Evolutionary conservation across 2,113 vertebrate species (phyloP), one percentile per base, ranked within the genome.

Genomic region (Oryzias woworae): DNA sequence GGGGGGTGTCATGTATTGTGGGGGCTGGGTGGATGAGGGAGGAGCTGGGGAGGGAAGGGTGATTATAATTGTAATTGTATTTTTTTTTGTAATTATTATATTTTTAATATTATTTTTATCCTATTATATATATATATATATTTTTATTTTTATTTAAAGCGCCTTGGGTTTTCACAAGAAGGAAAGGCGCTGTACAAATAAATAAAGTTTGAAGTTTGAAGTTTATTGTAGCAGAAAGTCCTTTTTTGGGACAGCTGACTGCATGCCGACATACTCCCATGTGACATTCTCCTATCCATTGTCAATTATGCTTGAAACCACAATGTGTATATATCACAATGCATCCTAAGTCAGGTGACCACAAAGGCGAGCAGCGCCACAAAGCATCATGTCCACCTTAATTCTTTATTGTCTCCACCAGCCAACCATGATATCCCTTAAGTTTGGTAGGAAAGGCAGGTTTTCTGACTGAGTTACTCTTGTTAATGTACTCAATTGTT

Each of bases 401-500:
- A 84, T 66, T 44, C 69, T 13, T 42, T 41, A 61, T 84, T 83
- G 85, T 83, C 76, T 75, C 69, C 74, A 1, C 60, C 80, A 66
- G 48, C 49, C 75, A 48, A 77, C 74, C 64, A 17, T 62, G 50
- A 69, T 49, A 75, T 78, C 77, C 79, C 78, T 86, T 85, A 71
- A 87, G 82, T 73, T 84, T 81, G 71, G 53, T 2, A 68, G 58
- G 76, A 74, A 73, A 73, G 3, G 43, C 22, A 7, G 64, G 47
- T 73, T 81, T 82, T 80, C 63, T 50, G 62, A 80, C 48, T 58
- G 54, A 57, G 80, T 66, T 62, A 61, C 73, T 44, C 61, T 69
- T 80, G 81, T 57, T 80, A 80, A 80, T 69, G 43, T 47, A 41
- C 13, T 52, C 82, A 69, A 84, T 91, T 88, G 77, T 87, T 85